phyloP scores from a whole-genome alignment of 2,888 invertebrate genomes.

The Vannuccia rotundouncinata region DNA sequence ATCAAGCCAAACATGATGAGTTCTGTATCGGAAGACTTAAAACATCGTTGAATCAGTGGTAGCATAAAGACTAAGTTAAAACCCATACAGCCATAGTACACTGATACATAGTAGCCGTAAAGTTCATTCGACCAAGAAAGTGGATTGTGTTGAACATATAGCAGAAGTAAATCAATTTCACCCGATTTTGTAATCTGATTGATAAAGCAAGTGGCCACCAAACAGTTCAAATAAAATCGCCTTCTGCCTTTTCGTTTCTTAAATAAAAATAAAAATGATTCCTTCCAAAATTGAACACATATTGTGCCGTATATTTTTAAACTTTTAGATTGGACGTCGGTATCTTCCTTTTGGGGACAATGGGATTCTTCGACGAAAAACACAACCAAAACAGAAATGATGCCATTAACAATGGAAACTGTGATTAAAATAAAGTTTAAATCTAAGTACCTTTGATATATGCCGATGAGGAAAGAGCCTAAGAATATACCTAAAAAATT shows the following conservation, averaged over 20 bases:
- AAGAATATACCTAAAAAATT: conserved; percentile 53
- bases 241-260: conserved; percentile 27
- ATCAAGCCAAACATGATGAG: conserved; percentile 49
- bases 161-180: conserved; percentile 51
- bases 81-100: conserved; percentile 54
- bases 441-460: conserved; percentile 29
- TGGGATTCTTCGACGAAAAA: conserved; percentile 31
- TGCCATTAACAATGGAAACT: background rate
- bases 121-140: conserved; percentile 48
- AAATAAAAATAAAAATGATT: conserved; percentile 3
- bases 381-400: conserved; percentile 32
- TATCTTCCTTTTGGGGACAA: too few species aligned
- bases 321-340: too few species aligned
- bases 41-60: conserved; percentile 47
- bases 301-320: too few species aligned
- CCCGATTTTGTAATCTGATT: conserved; percentile 52
- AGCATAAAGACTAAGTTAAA: conserved; percentile 49
- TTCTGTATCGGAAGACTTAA: conserved; percentile 46
- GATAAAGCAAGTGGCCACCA: conserved; percentile 46
- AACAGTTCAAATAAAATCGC: conserved; percentile 42
- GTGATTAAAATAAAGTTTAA: conserved; percentile 25
- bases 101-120: conserved; percentile 53
- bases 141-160: conserved; percentile 50
- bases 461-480: conserved; percentile 48
- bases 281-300: conserved; percentile 16